Percentiles rank a stretch among this genome's conserved stretches.
Evolutionary conservation across 2,888 invertebrate species (phyloP).

Genomic region (Caradrina clavipalpis): DNA sequence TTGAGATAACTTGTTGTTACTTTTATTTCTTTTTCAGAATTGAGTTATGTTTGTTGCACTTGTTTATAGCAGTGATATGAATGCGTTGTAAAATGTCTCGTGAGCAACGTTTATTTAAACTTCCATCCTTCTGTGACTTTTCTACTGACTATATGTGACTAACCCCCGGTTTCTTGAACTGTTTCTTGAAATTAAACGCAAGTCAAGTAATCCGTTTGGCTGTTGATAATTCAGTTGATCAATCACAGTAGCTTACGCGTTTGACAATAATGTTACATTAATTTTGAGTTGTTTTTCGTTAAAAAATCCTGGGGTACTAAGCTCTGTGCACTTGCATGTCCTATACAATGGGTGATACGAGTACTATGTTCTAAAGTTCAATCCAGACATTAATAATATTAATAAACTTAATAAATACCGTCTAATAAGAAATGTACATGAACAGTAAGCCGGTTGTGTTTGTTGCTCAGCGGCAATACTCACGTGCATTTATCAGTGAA

Average conservation of each 20-base stretch:
- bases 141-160: conserved; percentile 23
- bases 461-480: conserved; percentile 10
- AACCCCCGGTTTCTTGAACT: neutral
- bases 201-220: neutral
- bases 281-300: neutral
- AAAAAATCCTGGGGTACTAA: neutral
- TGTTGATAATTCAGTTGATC: too few relatives aligned
- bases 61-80: conserved; percentile 17
- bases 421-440: conserved; percentile 11
- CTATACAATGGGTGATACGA: neutral
- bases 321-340: neutral
- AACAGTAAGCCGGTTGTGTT: conserved; percentile 1
- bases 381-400: conserved; percentile 10
- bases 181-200: too few relatives aligned
- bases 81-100: conserved; percentile 61
- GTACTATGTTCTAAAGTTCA: conserved; percentile 1
- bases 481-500: conserved; percentile 5
- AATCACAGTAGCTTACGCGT: too few relatives aligned
- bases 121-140: conserved; percentile 49
- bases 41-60: conserved; percentile 8
- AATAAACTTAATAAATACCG: neutral
- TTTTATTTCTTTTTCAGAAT: conserved; percentile 13
- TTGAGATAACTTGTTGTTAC: conserved; percentile 24
- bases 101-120: conserved; percentile 44
- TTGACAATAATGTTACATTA: too few relatives aligned